Evolutionary conservation across 2,797 vertebrate genomes (phyloP).

Genomic region (Sebastes variabilis): DNA sequence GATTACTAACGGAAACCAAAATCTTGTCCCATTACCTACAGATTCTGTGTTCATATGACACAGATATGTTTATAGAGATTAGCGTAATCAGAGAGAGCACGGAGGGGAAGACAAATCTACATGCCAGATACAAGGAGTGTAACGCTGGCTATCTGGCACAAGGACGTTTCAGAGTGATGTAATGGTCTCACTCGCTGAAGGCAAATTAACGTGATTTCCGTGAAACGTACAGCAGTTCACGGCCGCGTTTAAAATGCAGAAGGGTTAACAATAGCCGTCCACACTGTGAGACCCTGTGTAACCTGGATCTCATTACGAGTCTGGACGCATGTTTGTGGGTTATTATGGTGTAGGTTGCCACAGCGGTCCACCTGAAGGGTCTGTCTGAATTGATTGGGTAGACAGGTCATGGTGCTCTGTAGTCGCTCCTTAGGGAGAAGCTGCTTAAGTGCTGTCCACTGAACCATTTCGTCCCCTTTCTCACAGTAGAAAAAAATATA

Average conservation of each 20-base stretch:
- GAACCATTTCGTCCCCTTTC: constrained; percentile 12
- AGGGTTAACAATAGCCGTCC: constrained; percentile 21
- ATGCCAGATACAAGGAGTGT: constrained; percentile 24
- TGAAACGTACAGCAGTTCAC: constrained; percentile 24
- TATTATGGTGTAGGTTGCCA: not conserved
- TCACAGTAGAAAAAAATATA: constrained; percentile 12
- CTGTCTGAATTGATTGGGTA: constrained; percentile 18
- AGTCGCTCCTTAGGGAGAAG: constrained; percentile 26
- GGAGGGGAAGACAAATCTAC: not conserved
- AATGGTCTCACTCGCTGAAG: constrained; percentile 34
- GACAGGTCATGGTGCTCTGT: not conserved
- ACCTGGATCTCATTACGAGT: constrained; percentile 37
- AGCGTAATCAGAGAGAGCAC: not conserved
- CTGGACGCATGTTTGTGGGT: constrained; percentile 13
- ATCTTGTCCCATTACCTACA: no score
- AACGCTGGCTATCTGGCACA: constrained; percentile 50
- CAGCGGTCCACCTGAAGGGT: not conserved
- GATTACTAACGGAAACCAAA: no score
- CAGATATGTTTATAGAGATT: no score
- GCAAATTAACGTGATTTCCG: constrained; percentile 46
- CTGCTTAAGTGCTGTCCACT: constrained; percentile 37
- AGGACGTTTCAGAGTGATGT: constrained; percentile 62
- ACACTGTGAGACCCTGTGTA: not conserved
- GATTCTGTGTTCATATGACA: no score
- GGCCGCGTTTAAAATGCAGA: constrained; percentile 40